Base-by-base conservation (phyloP, 2,797 vertebrate species). In the Rhinoraja longicauda region DNA sequence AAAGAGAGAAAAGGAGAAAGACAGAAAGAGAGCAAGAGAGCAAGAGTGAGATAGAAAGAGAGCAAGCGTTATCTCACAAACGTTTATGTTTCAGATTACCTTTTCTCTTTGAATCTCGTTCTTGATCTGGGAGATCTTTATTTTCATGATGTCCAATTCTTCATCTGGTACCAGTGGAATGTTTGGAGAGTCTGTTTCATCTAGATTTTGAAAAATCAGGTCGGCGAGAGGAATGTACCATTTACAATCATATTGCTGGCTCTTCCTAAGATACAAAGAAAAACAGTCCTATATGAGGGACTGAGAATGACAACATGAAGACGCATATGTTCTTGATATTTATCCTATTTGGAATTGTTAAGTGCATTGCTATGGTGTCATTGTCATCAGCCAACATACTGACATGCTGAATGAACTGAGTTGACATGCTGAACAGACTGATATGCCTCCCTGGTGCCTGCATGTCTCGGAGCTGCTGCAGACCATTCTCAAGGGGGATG, bases 231-330 rank as follows among this genome's bases (percentile, higher is more conserved):
- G 98, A 94, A 98, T 97, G 96, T 99, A 99, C 98, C 98, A 99
- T 93, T 99, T 99, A 93, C 98, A 99, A 95, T 99, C 98, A 4
- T 99, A 99, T 36, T 99, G 98, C 93, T 99, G 98, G 67, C 96
- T 97, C 95, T 98, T 99, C 77, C 98, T 99, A 64, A 19, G 36
- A 32, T 26, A 86, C 24, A 79, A 93, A 77, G 59, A 93, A 93
- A 64, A 93, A 9, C 24, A 79, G 93, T 32, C 81, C 17, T 67
- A 29, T 78, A 39, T 93, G 59, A 86, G 59, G 1, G 57, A 8
- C 70, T 73, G 57, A 32, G 29, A 86, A 19, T 32, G 59, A 64
- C 62, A 7, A 88, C 19, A 88, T 26, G 13, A 39, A 5, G 32
- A 29, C 82, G 86, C 26, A 19, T 67, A 21, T 32, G n/a, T 88